A percentile compares a stretch with the other conserved stretches of the same genome.
These are phyloP conservation scores for Cyclophora albipunctata DNA, from an alignment of 2,888 invertebrate genomes.

Conservation along the genomic window DNA sequence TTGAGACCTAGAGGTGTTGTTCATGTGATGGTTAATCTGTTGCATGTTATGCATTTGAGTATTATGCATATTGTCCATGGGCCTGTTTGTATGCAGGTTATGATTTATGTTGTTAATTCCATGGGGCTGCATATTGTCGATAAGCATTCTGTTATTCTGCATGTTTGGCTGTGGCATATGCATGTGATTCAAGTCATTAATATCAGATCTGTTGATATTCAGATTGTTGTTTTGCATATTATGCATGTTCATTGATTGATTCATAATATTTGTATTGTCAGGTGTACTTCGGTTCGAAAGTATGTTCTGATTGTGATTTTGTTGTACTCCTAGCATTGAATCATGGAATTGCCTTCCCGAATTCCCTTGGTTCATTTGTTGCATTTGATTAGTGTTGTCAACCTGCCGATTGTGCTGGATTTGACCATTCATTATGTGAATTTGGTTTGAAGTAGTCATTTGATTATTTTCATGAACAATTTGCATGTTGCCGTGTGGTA, in stretches of 20 bases:
- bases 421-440: slow-evolving; percentile 69
- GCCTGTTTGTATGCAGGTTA: slow-evolving; percentile 58
- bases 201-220: slow-evolving; percentile 50
- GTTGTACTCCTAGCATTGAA: slow-evolving; percentile 47
- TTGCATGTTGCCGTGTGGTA: slow-evolving; percentile 59
- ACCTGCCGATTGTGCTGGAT: slow-evolving; percentile 61
- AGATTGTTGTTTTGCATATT: slow-evolving; percentile 50
- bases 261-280: slow-evolving; percentile 52
- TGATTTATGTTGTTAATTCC: slow-evolving; percentile 55
- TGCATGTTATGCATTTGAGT: slow-evolving; percentile 61
- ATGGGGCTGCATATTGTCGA: slow-evolving; percentile 63
- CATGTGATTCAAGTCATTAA: slow-evolving; percentile 60
- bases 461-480: slow-evolving; percentile 59
- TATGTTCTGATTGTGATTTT: slow-evolving; percentile 55
- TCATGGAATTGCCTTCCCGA: slow-evolving; percentile 57
- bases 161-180: slow-evolving; percentile 64
- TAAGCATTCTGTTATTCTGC: slow-evolving; percentile 64
- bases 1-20: slow-evolving; percentile 44
- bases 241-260: slow-evolving; percentile 62
- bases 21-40: slow-evolving; percentile 62
- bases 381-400: slow-evolving; percentile 53
- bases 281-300: slow-evolving; percentile 54
- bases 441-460: slow-evolving; percentile 53
- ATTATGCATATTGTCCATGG: slow-evolving; percentile 61
- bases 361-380: slow-evolving; percentile 47